Conservation (phyloP, 2,113 vertebrate genomes). For the Rhipidura dahli region DNA sequence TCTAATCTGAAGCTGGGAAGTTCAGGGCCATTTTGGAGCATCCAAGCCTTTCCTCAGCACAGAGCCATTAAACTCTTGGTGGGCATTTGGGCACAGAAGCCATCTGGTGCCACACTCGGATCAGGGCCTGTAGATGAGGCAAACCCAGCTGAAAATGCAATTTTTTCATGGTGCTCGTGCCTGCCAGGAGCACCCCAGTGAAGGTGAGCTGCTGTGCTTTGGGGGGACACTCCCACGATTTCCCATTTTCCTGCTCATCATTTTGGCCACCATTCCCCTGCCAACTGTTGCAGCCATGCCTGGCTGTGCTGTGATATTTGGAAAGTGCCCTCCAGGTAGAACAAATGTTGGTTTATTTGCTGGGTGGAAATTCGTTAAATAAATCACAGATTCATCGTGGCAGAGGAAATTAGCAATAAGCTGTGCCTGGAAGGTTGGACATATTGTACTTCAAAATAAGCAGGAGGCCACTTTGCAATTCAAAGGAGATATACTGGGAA, state of each 20-base stretch:
- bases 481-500: slow-evolving; percentile 37
- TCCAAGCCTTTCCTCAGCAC: not conserved
- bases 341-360: slow-evolving; percentile 72
- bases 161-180: not conserved
- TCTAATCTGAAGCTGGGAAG: not conserved
- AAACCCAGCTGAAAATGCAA: not conserved
- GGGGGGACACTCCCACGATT: not conserved
- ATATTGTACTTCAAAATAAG: slow-evolving; percentile 65
- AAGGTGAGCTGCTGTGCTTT: not conserved
- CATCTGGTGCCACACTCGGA: not conserved
- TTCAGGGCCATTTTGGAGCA: not conserved
- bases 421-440: slow-evolving; percentile 65
- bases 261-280: not conserved
- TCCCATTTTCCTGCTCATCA: not conserved
- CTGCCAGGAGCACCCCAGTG: not conserved
- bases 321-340: slow-evolving; percentile 63
- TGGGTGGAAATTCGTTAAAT: slow-evolving; percentile 66
- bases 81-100: not conserved
- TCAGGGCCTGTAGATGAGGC: not conserved
- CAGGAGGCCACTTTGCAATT: slow-evolving; percentile 62
- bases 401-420: slow-evolving; percentile 68
- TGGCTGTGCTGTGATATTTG: slow-evolving; percentile 32
- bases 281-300: slow-evolving; percentile 25
- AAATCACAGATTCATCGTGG: slow-evolving; percentile 63
- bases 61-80: not conserved